Conservation (phyloP, 1,140 invertebrate species). For the Nomia melanderi region DNA sequence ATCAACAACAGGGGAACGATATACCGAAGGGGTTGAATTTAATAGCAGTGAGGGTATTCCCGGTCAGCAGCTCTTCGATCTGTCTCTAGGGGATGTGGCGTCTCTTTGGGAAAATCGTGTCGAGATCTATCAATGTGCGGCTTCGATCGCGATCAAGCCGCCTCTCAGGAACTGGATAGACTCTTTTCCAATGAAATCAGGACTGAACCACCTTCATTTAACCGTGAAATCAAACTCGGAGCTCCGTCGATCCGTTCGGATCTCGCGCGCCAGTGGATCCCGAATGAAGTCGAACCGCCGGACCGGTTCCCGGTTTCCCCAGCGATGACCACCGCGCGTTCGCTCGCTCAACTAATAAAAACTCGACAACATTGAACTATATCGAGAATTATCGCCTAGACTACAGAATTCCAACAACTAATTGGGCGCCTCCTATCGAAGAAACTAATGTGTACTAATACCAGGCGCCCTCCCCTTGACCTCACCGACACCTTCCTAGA, state of each 20-base stretch:
- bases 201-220: too few species aligned
- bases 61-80: not conserved
- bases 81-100: not conserved
- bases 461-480: conserved; percentile 79
- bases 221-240: not conserved
- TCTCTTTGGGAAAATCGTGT: not conserved
- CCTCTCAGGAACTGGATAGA: conserved; percentile 3
- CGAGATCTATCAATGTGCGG: not conserved
- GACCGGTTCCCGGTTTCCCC: conserved; percentile 27
- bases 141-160: not conserved
- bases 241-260: conserved; percentile 12
- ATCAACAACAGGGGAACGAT: not conserved
- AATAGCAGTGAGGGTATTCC: not conserved
- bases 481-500: conserved; percentile 62
- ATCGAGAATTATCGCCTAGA: conserved; percentile 76
- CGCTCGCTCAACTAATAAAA: conserved; percentile 67
- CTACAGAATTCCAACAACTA: conserved; percentile 81
- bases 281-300: not conserved
- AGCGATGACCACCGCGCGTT: conserved; percentile 24
- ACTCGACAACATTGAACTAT: conserved; percentile 78
- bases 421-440: conserved; percentile 76
- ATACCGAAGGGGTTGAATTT: not conserved
- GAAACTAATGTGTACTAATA: conserved; percentile 80
- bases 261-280: not conserved
- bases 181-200: not conserved